Evolutionary conservation across 2,113 vertebrate genomes (phyloP), one percentile per base, ranked within the genome.

Genomic region (Rhodinocichla rosea): DNA sequence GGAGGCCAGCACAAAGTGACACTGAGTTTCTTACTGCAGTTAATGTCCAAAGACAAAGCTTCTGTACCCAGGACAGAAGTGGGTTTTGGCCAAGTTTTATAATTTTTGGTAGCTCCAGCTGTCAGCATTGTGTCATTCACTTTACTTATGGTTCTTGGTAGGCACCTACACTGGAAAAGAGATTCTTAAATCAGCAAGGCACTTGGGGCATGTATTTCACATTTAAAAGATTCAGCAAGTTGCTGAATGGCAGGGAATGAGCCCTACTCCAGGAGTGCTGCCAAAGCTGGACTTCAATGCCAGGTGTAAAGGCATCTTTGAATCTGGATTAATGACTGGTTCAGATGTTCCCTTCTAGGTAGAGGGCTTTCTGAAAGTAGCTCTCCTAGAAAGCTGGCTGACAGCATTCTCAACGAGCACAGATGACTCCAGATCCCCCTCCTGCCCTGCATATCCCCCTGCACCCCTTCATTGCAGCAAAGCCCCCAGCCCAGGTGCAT

Each of bases 381-480:
- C 18, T 81, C 13, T 62, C 60, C n/a, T 52, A 60, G 55, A 63
- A 83, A 89, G 59, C 53, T 2, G 9, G 14, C 37, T 73, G 60
- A 68, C 1, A 2, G 15, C 22, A 3, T 42, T 44, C 78, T 7
- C 11, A 3, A 3, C 0, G 4, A 79, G 30, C 28, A 60, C 24
- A 82, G 53, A 10, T 11, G 15, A 44, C 9, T 62, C 28, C 11
- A 33, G 53, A 22, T 30, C 8, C 17, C 22, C 8, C 11, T 13
- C 33, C 37, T 37, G 26, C 71, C 63, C 45, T n/a, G 33, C 57
- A 71, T 68, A 49, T 19, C 30, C 16, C 30, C 50, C 50, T 24
- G 21, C 70, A 65, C 6, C 55, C 44, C n/a, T 17, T 27, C 1
- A 1, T 12, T 11, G 45, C 24, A 77, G 20, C 0, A 0, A 52